phyloP scores from a whole-genome alignment of 1,140 invertebrate genomes.

The Drosophila ficusphila region DNA sequence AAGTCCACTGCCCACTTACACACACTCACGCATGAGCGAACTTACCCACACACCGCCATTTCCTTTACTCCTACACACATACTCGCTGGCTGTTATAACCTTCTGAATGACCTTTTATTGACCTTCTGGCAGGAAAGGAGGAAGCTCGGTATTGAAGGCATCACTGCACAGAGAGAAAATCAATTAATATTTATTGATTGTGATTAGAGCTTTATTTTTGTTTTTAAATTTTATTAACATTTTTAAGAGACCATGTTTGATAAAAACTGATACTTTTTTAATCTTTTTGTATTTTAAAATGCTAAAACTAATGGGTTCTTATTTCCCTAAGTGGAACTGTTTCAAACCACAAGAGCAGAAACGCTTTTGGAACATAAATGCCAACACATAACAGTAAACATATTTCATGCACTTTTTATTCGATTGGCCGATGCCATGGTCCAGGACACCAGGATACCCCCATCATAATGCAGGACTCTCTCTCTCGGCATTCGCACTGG shows the following conservation, averaged over 20 bases:
- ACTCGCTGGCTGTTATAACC: slow-evolving; percentile 52
- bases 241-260: too few species aligned
- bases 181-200: too few species aligned
- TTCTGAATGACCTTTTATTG: slow-evolving; percentile 74
- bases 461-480: slow-evolving; percentile 18
- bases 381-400: slow-evolving; percentile 74
- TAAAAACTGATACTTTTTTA: too few species aligned
- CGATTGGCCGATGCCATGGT: slow-evolving; percentile 60
- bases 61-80: slow-evolving; percentile 1
- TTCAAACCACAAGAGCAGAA: not conserved
- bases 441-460: slow-evolving; percentile 29
- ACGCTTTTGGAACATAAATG: slow-evolving; percentile 51
- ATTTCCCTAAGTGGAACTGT: not conserved
- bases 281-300: too few species aligned
- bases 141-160: slow-evolving; percentile 6
- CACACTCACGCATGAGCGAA: slow-evolving; percentile 44
- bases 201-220: too few species aligned
- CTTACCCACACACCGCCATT: slow-evolving; percentile 6
- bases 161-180: slow-evolving; percentile 5
- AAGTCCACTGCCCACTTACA: slow-evolving; percentile 23
- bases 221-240: too few species aligned
- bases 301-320: too few species aligned
- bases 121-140: slow-evolving; percentile 51
- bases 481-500: slow-evolving; percentile 6
- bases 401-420: slow-evolving; percentile 76